Evolutionary conservation across 2,888 invertebrate species (phyloP), one percentile per base, ranked within the genome.

Genomic region (Leptarthrus brevirostris): DNA sequence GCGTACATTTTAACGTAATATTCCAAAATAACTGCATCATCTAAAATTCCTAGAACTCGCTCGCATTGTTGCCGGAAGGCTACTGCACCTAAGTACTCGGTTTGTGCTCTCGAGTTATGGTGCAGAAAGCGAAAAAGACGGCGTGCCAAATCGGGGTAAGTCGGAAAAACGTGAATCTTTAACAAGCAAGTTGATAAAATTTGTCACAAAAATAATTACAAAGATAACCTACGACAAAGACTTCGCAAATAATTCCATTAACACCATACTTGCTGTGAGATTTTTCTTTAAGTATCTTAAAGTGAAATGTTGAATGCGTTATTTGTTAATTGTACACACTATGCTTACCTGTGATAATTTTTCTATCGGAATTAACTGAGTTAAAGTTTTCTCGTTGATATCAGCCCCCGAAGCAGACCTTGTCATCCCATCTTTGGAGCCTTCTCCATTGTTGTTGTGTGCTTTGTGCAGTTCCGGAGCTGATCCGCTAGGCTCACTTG

Each of bases 131-230:
- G 85, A 83, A 89, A 94, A 76, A 94, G 86, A 78, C 90, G 89
- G 14, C 88, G 86, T 0, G 91, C 92, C 79, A 94, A 86, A 78
- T 92, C 90, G 2, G 89, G 88, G 82, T 93, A 92, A 81, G 89
- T 88, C n/a, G 93, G 92, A 84, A 94, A 93, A 77, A 95, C 86
- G 84, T 92, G 92, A 79, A 89, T 89, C 91, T 92, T 86, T 52
- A 84, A 83, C 78, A 72, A 77, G 30, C 30, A 30, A 30, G 3
- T 30, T 8, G 8, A 5, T 3, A 30, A 30, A 5, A 30, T 30
- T 30, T 30, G 30, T n/a, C n/a, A 22, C 16, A 24, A 26, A 18
- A 30, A 52, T 34, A 8, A 34, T 20, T 1, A 56, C 30, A 30
- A 3, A 30, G 30, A 3, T 30, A 5, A 18, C 80, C 80, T 79